Conservation (phyloP, 2,113 vertebrate genomes). For the Bambusicola thoracicus region DNA sequence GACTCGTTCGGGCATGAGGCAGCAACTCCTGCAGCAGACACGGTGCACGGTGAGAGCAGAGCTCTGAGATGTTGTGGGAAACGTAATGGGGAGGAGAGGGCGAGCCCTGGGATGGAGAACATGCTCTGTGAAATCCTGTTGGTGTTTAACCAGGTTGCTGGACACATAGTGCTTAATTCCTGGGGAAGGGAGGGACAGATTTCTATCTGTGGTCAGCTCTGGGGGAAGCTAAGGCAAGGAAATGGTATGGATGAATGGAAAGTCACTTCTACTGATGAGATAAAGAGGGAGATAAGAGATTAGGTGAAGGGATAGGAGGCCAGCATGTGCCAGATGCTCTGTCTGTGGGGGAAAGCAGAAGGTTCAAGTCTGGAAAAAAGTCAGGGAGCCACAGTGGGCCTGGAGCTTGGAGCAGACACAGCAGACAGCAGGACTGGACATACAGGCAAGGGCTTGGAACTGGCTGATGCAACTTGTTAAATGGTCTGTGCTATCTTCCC, state of each 20-base stretch:
- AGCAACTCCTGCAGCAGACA: rapidly evolving
- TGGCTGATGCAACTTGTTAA: background rate
- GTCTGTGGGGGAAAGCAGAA: background rate
- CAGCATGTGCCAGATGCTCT: background rate
- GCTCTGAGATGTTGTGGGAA: rapidly evolving
- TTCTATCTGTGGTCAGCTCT: background rate
- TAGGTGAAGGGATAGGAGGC: background rate
- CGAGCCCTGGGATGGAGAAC: background rate
- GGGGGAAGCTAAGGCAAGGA: background rate
- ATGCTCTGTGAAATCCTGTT: background rate
- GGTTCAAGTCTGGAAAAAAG: background rate
- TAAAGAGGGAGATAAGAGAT: background rate
- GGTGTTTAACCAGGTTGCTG: background rate
- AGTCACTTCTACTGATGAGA: background rate
- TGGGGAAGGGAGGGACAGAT: background rate
- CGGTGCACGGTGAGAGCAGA: background rate
- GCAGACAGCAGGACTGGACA: background rate
- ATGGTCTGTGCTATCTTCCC: background rate
- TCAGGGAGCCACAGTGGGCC: background rate
- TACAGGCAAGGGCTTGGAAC: background rate
- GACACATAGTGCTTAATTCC: background rate
- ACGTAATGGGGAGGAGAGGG: background rate
- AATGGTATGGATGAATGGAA: background rate
- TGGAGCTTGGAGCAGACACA: background rate
- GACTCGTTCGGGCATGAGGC: background rate